A percentile compares a stretch with the other conserved stretches of the same genome.
phyloP scores from a whole-genome alignment of 2,888 invertebrate species.

The Strigamia transsilvanica region DNA sequence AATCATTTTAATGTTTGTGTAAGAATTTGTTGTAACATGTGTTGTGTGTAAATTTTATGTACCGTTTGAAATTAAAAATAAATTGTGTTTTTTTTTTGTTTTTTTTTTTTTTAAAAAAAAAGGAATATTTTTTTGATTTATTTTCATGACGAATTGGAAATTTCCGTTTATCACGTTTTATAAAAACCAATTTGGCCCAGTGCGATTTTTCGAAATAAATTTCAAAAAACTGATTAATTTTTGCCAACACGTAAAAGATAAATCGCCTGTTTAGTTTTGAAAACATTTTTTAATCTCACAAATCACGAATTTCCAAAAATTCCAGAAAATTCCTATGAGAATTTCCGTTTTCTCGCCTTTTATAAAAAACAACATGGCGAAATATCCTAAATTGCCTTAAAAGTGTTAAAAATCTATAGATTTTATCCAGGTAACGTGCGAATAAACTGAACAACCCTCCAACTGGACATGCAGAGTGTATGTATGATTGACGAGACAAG shows the following conservation, averaged over 20 bases:
- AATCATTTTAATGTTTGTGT: slow-evolving; percentile 33
- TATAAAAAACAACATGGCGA: too few relatives aligned
- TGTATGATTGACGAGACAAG: slow-evolving; percentile 26
- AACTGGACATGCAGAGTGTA: slow-evolving; percentile 1
- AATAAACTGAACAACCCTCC: not conserved
- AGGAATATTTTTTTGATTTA: not conserved
- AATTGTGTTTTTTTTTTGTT: not conserved
- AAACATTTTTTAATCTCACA: too few relatives aligned
- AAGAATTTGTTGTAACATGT: slow-evolving; percentile 5
- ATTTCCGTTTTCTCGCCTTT: too few relatives aligned
- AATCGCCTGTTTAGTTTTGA: too few relatives aligned
- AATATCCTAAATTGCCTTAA: too few relatives aligned
- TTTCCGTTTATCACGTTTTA: not conserved
- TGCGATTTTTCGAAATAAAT: too few relatives aligned
- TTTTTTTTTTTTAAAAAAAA: not conserved
- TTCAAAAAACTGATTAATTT: too few relatives aligned
- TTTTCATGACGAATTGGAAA: not conserved
- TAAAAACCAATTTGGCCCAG: too few relatives aligned
- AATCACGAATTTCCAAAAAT: too few relatives aligned
- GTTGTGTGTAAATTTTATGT: slow-evolving; percentile 25
- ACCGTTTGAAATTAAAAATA: slow-evolving; percentile 20
- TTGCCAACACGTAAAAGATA: too few relatives aligned
- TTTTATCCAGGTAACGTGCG: not conserved
- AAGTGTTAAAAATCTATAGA: not conserved
- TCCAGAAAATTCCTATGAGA: too few relatives aligned